Percentiles rank a stretch among this genome's conserved stretches.
phyloP scores from a whole-genome alignment of 1,140 invertebrate species.

The Saxidomus purpurata region DNA sequence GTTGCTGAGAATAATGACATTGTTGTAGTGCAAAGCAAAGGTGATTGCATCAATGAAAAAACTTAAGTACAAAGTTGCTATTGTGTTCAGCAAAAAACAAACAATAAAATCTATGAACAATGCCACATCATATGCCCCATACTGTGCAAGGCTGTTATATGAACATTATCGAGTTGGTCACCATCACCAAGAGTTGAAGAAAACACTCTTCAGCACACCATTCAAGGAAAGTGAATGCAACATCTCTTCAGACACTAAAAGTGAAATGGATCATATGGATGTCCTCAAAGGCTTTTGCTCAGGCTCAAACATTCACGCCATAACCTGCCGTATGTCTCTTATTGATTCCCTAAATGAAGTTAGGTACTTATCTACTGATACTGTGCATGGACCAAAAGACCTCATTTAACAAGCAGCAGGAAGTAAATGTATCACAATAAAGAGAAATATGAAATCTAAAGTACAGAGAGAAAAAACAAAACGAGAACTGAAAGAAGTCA shows the following conservation, averaged over 20 bases:
- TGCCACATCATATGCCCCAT: background rate
- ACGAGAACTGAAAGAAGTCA: constrained; percentile 20
- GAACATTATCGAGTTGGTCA: background rate
- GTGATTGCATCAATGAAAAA: too few species aligned
- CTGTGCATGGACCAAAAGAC: constrained; percentile 18
- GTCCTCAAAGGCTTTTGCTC: constrained; percentile 16
- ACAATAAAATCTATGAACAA: constrained; percentile 39
- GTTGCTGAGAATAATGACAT: too few species aligned
- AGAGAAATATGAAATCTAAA: constrained; percentile 13
- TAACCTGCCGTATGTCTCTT: background rate
- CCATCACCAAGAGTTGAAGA: background rate
- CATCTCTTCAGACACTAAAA: constrained; percentile 8
- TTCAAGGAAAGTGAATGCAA: constrained; percentile 6
- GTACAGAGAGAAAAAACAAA: constrained; percentile 5
- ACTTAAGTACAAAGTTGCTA: too few species aligned
- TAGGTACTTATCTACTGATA: background rate
- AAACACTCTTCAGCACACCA: constrained; percentile 22
- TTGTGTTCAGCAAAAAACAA: too few species aligned
- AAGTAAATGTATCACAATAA: constrained; percentile 60
- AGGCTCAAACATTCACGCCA: background rate
- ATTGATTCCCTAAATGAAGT: background rate
- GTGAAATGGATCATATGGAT: constrained; percentile 16
- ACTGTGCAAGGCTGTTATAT: background rate
- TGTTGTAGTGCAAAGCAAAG: too few species aligned
- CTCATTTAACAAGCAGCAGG: constrained; percentile 34